phyloP scores from a whole-genome alignment of 2,888 invertebrate species.

The Calameuta idolon region DNA sequence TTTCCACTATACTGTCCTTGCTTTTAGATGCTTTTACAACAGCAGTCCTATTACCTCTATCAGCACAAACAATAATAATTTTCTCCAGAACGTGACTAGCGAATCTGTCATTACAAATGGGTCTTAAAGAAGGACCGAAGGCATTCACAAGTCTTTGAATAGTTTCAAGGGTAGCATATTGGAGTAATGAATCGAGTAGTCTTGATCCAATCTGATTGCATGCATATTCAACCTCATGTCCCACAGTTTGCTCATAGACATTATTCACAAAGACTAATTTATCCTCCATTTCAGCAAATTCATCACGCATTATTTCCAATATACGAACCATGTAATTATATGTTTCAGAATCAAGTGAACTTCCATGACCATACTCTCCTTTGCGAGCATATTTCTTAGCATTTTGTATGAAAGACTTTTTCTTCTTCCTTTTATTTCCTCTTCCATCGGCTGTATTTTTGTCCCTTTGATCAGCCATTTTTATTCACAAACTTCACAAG shows the following conservation, averaged over 20 bases:
- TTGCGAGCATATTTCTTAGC: constrained; percentile 82
- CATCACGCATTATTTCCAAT: constrained; percentile 76
- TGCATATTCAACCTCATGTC: constrained; percentile 78
- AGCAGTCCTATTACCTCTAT: constrained; percentile 67
- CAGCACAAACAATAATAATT: constrained; percentile 72
- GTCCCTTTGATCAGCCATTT: not conserved
- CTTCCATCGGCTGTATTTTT: not conserved
- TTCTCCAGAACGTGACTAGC: constrained; percentile 85
- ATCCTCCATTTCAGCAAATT: constrained; percentile 78
- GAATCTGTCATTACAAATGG: constrained; percentile 80
- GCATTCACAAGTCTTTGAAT: constrained; percentile 75
- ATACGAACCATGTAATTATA: constrained; percentile 84
- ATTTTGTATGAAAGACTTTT: constrained; percentile 76
- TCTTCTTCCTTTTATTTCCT: constrained; percentile 72
- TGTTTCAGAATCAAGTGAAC: constrained; percentile 77
- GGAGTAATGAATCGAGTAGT: constrained; percentile 81
- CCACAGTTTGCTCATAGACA: constrained; percentile 78
- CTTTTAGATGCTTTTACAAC: constrained; percentile 32
- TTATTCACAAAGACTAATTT: constrained; percentile 81
- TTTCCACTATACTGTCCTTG: constrained; percentile 25
- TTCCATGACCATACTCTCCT: constrained; percentile 79
- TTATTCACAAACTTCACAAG: not conserved
- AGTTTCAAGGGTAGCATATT: constrained; percentile 74
- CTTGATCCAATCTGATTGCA: constrained; percentile 86
- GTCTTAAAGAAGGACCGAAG: constrained; percentile 76